Evolutionary conservation across 2,888 invertebrate species (phyloP).

Genomic region (Selenia dentaria): DNA sequence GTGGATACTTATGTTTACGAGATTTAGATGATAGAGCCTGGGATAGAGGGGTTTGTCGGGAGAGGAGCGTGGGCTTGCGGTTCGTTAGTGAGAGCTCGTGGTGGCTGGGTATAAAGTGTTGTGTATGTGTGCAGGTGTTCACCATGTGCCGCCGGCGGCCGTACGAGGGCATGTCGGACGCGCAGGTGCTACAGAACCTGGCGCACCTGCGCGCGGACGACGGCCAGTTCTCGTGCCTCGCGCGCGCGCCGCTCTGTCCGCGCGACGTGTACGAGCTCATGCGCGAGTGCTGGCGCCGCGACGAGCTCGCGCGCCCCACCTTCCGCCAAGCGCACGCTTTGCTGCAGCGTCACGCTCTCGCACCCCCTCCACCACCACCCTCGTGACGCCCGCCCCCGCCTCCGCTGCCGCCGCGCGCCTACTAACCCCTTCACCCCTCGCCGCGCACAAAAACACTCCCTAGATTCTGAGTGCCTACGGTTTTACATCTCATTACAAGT

Average conservation of each 20-base stretch:
- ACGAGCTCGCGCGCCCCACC: constrained; percentile 89
- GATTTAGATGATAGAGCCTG: no score
- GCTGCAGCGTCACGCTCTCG: constrained; percentile 84
- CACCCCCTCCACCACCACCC: not conserved
- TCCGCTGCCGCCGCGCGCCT: not conserved
- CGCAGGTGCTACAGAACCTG: constrained; percentile 92
- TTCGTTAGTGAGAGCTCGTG: no score
- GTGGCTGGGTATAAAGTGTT: no score
- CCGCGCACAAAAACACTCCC: no score
- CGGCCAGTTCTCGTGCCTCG: constrained; percentile 85
- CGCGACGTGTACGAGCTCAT: constrained; percentile 94
- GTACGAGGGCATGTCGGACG: constrained; percentile 90
- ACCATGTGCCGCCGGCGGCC: constrained; percentile 89
- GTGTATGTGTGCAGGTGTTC: not conserved
- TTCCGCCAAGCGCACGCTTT: constrained; percentile 94
- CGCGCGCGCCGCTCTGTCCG: constrained; percentile 88
- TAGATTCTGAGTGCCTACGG: no score
- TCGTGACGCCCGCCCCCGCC: not conserved
- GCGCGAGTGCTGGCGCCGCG: constrained; percentile 93
- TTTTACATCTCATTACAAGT: no score
- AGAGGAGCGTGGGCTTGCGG: no score
- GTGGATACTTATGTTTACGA: no score
- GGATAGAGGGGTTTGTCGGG: no score
- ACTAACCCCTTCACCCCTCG: not conserved
- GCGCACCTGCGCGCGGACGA: constrained; percentile 88